Evolutionary conservation across 2,888 invertebrate genomes (phyloP), one percentile per base, ranked within the genome.

Genomic region (Teleogryllus oceanicus): DNA sequence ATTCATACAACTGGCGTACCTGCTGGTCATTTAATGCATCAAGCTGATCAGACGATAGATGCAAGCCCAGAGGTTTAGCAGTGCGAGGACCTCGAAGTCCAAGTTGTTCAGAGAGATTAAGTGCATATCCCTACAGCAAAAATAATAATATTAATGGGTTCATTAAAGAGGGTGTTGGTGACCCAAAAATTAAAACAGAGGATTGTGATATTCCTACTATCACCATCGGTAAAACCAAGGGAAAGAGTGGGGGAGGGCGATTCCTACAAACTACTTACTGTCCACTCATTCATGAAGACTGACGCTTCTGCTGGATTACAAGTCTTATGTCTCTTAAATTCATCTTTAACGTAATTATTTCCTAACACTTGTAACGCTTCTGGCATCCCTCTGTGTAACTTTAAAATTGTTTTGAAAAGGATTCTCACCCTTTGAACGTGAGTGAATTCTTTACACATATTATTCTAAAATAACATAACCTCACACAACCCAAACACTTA

Each of bases 271-370:
- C n/a, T n/a, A 62, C 62, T 88, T 87, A 95, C 97, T 78, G 94
- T 93, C 97, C 97, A 98, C 88, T 96, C 97, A 49, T 90, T 91
- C 87, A 97, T 90, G 86, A 98, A 98, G 79, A 93, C 89, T 18
- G 89, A 88, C 0, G 94, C 91, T 86, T 96, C 94, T 76, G 89
- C 88, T 1, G 90, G 88, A 79, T 90, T 90, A 84, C 94, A 94
- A 13, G 89, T 90, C 85, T 94, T 94, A 86, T 97, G 97, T 77
- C 95, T 88, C 85, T 92, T 92, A 86, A 98, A 98, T 87, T 98
- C 96, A 83, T 94, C 94, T 82, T 91, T 90, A 0, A 93, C 93
- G 85, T 96, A 96, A 84, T 90, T 90, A 84, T 94, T 92, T 0
- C 96, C 96, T 50, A 96, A 85, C 5, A 90, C 88, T 78, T 91